Conservation (phyloP, 2,797 vertebrate species). For the Melanotaenia nigrans region DNA sequence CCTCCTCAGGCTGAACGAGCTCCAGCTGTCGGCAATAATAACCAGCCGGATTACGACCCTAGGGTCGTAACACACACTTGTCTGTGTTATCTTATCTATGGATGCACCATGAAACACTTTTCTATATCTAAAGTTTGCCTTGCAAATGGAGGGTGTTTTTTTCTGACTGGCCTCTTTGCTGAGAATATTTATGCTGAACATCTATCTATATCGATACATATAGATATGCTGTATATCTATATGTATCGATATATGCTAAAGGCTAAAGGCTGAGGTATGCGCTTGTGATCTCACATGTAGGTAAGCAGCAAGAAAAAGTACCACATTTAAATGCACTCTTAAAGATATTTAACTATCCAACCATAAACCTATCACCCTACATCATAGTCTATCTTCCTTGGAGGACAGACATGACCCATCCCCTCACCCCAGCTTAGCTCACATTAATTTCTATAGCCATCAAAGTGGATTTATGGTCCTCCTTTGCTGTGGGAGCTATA, state of each 20-base stretch:
- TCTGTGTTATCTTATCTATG: not conserved
- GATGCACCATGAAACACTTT: not conserved
- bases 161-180: too few species aligned
- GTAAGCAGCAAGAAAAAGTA: not conserved
- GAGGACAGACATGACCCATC: constrained; percentile 29
- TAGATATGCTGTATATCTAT: too few species aligned
- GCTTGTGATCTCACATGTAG: not conserved
- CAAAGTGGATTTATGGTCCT: constrained; percentile 67
- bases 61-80: too few species aligned
- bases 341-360: constrained; percentile 1
- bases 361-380: constrained; percentile 10
- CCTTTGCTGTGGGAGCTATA: constrained; percentile 45
- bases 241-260: too few species aligned
- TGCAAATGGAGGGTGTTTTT: not conserved
- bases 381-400: constrained; percentile 37
- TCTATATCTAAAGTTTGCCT: not conserved
- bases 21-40: too few species aligned
- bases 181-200: not conserved
- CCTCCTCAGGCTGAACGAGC: too few species aligned
- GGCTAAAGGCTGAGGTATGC: not conserved
- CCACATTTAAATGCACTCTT: not conserved
- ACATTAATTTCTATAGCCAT: constrained; percentile 66
- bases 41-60: too few species aligned
- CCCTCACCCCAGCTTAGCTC: constrained; percentile 47
- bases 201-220: too few species aligned